Evolutionary conservation across 2,888 invertebrate species (phyloP), one percentile per base, ranked within the genome.

Genomic region (Octonoba sinensis): DNA sequence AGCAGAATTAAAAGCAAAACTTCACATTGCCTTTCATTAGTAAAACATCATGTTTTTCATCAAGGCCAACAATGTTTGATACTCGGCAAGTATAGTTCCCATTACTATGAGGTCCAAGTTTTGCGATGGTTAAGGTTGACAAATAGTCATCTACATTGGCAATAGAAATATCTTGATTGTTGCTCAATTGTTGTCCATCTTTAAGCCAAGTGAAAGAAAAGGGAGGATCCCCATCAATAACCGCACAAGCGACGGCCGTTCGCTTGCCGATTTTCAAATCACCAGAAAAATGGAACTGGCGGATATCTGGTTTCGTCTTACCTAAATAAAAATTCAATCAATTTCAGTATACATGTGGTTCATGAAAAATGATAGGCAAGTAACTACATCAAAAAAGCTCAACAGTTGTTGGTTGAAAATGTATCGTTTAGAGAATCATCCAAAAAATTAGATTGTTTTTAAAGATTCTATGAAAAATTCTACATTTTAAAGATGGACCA

Each of bases 11-110:
- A 4, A 36, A 11, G 36, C 8, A 36, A 36, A 36, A 36, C 6
- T 36, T 36, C 36, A 36, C 36, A 49, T 82, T 69, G 76, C 77
- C 82, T 66, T 65, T 82, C 51, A 82, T 57, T n/a, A 49, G 22
- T 20, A 83, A 46, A 16, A 24, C 54, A 20, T 59, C 75, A 1
- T 70, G 71, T 47, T 73, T 60, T 47, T 74, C 57, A 20, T 83
- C 83, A 11, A 18, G 18, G 13, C 85, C 85, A 16, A 20, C 65
- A 2, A 62, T 22, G 49, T 84, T 84, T 13, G 51, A 46, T 1
- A 78, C 83, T 47, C 49, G 44, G 46, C 85, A 85, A 1, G 76
- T 73, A 44, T 84, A 85, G 12, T 76, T 75, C 1, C 84, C 84
- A 36, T 77, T 83, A 18, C 75, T 77, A n/a, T 74, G 57, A 2